Conservation (phyloP, 2,797 vertebrate species). For the Falco concolor region DNA sequence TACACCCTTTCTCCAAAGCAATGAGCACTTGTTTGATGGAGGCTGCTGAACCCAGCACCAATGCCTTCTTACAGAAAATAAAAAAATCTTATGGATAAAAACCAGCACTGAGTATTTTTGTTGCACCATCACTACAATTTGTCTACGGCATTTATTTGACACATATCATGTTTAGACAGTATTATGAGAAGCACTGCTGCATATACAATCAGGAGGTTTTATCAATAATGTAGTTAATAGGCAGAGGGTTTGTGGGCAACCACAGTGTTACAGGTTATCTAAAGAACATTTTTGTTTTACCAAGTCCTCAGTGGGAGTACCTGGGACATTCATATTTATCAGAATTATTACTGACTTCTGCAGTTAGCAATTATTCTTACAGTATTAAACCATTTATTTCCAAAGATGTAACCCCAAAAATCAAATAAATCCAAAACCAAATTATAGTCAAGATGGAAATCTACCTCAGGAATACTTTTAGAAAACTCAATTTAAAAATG, state of each 20-base stretch:
- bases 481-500: slow-evolving; percentile 51
- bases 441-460: slow-evolving; percentile 36
- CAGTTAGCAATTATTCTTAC: slow-evolving; percentile 52
- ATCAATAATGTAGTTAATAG: slow-evolving; percentile 50
- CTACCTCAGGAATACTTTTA: slow-evolving; percentile 44
- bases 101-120: background rate
- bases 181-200: background rate
- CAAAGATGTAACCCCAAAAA: slow-evolving; percentile 9
- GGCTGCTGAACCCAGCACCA: background rate
- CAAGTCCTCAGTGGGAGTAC: slow-evolving; percentile 30
- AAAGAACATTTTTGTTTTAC: slow-evolving; percentile 7
- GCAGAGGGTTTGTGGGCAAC: slow-evolving; percentile 53
- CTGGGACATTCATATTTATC: slow-evolving; percentile 33
- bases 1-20: background rate
- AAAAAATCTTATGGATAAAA: background rate
- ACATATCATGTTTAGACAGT: background rate
- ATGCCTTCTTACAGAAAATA: background rate
- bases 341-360: slow-evolving; percentile 20
- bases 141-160: background rate
- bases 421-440: slow-evolving; percentile 33
- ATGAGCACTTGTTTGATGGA: background rate
- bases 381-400: slow-evolving; percentile 52
- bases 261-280: slow-evolving; percentile 39
- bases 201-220: background rate
- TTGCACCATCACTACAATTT: background rate